Evolutionary conservation across 2,888 invertebrate genomes (phyloP).

Genomic region (Leptogaster cylindrica): DNA sequence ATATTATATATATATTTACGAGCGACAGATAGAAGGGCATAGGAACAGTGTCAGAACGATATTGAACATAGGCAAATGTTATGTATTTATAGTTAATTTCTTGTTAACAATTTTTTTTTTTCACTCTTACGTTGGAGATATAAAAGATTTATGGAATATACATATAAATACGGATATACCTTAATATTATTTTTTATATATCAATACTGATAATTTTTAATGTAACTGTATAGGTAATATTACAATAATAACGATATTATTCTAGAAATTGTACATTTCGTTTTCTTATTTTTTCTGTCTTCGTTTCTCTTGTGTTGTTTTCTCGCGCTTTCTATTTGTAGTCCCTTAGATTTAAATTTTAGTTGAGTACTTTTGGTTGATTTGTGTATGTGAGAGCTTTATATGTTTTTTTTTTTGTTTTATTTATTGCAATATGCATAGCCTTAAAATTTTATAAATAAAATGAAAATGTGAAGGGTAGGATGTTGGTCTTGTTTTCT

Average conservation of each 20-base stretch:
- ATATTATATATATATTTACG: background rate
- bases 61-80: constrained; percentile 39
- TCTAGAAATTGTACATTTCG: constrained; percentile 34
- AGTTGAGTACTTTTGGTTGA: constrained; percentile 9
- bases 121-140: constrained; percentile 43
- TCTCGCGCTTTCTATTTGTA: constrained; percentile 2
- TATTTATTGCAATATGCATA: constrained; percentile 39
- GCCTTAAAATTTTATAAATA: constrained; percentile 37
- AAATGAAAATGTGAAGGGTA: constrained; percentile 38
- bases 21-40: background rate
- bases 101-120: constrained; percentile 46
- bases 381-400: constrained; percentile 37
- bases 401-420: constrained; percentile 31
- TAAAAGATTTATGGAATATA: constrained; percentile 39
- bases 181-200: constrained; percentile 45
- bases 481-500: constrained; percentile 31
- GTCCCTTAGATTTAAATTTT: constrained; percentile 31
- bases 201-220: constrained; percentile 44
- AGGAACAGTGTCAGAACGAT: constrained; percentile 1
- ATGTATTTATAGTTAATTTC: constrained; percentile 39
- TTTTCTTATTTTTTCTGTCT: constrained; percentile 29
- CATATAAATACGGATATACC: constrained; percentile 26
- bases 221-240: constrained; percentile 41
- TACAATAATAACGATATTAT: constrained; percentile 38
- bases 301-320: constrained; percentile 8